Evolutionary conservation across 2,797 vertebrate species (phyloP).

Genomic region (Hoplostethus mediterraneus): DNA sequence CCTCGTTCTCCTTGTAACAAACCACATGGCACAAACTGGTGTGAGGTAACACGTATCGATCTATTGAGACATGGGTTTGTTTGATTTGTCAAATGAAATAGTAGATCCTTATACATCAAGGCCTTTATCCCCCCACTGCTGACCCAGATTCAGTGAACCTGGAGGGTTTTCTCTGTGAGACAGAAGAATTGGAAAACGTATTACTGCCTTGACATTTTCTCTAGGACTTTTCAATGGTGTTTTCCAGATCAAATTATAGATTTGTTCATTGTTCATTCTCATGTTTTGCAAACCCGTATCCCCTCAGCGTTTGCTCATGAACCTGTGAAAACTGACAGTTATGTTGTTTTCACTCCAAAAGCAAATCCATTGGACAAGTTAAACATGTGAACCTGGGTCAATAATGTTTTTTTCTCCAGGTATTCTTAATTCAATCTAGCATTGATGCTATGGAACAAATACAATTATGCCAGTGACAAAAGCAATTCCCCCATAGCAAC

Average conservation of each 20-base stretch:
- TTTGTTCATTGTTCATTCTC: conserved; percentile 3
- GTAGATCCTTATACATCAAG: not conserved
- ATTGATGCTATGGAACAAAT: not conserved
- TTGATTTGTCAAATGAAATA: conserved; percentile 22
- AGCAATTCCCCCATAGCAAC: conserved; percentile 12
- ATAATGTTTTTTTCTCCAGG: not conserved
- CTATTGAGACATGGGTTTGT: not conserved
- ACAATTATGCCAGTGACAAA: conserved; percentile 8
- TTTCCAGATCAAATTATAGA: not conserved
- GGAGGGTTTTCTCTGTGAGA: conserved; percentile 4
- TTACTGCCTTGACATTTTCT: conserved; percentile 19
- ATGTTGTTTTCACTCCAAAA: conserved; percentile 14
- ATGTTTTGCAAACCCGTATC: conserved; percentile 3
- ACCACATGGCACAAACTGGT: not conserved
- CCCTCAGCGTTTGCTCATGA: conserved; percentile 19
- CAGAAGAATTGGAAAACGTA: conserved; percentile 31
- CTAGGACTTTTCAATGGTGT: conserved; percentile 6
- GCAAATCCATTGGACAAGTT: conserved; percentile 13
- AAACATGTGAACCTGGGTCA: conserved; percentile 11
- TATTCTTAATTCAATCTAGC: too few relatives aligned
- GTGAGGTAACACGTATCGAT: conserved; percentile 2
- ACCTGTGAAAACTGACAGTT: conserved; percentile 20
- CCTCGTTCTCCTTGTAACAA: not conserved
- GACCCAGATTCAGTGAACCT: conserved; percentile 12
- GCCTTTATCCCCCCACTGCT: not conserved